A percentile compares a stretch with the other conserved stretches of the same genome.
phyloP scores from a whole-genome alignment of 2,888 invertebrate genomes.

The Matsumyia berberina region DNA sequence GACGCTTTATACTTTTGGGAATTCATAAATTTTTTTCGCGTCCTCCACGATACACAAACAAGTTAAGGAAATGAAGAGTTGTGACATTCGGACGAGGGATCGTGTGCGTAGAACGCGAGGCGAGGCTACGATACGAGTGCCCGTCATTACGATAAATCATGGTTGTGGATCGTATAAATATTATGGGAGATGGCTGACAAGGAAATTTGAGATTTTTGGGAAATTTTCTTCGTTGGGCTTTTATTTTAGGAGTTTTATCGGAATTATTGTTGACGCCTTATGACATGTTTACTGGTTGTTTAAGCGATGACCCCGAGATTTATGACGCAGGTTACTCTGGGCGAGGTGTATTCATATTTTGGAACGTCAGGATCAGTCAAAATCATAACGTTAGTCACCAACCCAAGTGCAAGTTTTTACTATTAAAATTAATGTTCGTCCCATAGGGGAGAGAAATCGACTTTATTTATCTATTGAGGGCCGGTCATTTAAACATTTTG shows the following conservation, averaged over 20 bases:
- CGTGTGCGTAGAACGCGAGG: constrained; percentile 36
- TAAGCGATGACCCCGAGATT: constrained; percentile 28
- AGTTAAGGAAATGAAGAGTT: constrained; percentile 57
- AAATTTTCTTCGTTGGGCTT: constrained; percentile 31
- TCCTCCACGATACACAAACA: constrained; percentile 24
- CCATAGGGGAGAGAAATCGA: too few relatives aligned
- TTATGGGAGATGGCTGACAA: constrained; percentile 50
- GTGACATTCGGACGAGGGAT: constrained; percentile 54
- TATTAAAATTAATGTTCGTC: too few relatives aligned
- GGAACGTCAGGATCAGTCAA: too few relatives aligned
- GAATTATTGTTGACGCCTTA: constrained; percentile 62
- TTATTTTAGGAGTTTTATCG: constrained; percentile 36
- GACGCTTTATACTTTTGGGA: constrained; percentile 2
- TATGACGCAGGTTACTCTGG: background rate
- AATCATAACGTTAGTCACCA: too few relatives aligned
- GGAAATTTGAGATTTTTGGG: constrained; percentile 72
- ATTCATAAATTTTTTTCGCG: constrained; percentile 67
- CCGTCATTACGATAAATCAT: constrained; percentile 70
- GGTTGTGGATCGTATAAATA: constrained; percentile 57
- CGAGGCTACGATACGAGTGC: constrained; percentile 19
- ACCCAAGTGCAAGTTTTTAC: too few relatives aligned
- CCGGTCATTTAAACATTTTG: too few relatives aligned
- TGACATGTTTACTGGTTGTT: constrained; percentile 62
- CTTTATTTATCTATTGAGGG: too few relatives aligned
- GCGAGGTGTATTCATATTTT: too few relatives aligned